Evolutionary conservation across 2,888 invertebrate genomes (phyloP).

Genomic region (Nephrocerus scutellatus): DNA sequence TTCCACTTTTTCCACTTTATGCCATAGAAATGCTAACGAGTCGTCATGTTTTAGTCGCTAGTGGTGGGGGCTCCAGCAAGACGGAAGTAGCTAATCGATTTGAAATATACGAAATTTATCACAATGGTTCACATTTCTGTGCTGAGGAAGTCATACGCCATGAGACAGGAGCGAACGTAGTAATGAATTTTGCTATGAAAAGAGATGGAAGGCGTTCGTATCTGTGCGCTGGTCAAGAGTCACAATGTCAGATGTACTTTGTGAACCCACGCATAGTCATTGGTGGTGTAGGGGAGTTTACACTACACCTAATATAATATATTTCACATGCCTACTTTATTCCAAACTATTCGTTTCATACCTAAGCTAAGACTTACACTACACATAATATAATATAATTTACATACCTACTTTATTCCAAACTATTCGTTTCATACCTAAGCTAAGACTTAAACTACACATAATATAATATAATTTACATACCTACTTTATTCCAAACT

Average conservation of each 20-base stretch:
- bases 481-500: too few relatives aligned
- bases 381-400: too few relatives aligned
- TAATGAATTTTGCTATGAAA: slow-evolving; percentile 82
- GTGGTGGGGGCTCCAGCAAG: slow-evolving; percentile 94
- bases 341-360: too few relatives aligned
- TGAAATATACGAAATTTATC: slow-evolving; percentile 87
- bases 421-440: too few relatives aligned
- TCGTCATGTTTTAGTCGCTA: slow-evolving; percentile 90
- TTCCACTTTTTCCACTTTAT: slow-evolving; percentile 82
- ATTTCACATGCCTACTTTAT: too few relatives aligned
- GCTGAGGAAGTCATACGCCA: slow-evolving; percentile 84
- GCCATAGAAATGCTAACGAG: slow-evolving; percentile 83
- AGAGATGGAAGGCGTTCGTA: slow-evolving; percentile 67
- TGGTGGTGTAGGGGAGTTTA: slow-evolving; percentile 50
- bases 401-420: too few relatives aligned
- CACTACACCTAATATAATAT: too few relatives aligned
- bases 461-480: too few relatives aligned
- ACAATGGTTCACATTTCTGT: slow-evolving; percentile 73
- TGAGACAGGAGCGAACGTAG: slow-evolving; percentile 81
- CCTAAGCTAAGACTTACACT: too few relatives aligned
- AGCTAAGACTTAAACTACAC: too few relatives aligned
- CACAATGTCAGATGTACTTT: slow-evolving; percentile 78
- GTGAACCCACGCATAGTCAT: slow-evolving; percentile 57
- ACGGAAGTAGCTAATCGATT: slow-evolving; percentile 97
- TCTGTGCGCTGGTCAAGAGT: slow-evolving; percentile 86